Base-by-base conservation (phyloP, 2,888 invertebrate species). In the Gandaritis pyraliata region DNA sequence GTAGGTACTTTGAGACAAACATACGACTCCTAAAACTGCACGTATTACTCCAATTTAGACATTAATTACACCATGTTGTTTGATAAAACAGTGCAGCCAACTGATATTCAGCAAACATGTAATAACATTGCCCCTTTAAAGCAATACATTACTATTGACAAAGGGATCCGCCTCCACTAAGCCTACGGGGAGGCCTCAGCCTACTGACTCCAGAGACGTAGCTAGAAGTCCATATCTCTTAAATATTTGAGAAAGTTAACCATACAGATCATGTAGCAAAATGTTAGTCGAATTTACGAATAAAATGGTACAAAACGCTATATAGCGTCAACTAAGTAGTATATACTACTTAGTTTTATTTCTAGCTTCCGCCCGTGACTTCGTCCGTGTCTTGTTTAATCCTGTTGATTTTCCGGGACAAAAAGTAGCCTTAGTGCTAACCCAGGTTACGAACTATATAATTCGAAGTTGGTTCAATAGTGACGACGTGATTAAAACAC, bases 61-160 rank as follows among this genome's bases (percentile, higher is more conserved):
- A 43, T 16, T 57, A 64, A 48, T 57, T 56, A 48, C 4, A 38
- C 48, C 13, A 48, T 63, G 56, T 64, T 64, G 45, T 64, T 57
- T 18, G 47, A 59, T 52, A 59, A 55, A 64, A 64, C 59, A 64
- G 36, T 56, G 52, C 56, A 55, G 41, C 43, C 30, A 53, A 30
- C 59, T 56, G 59, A 59, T 61, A 60, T 56, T 48, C 39, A 23
- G 52, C 52, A 60, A 53, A 59, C 59, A 56, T 59, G 61, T 61
- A 68, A 66, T 66, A 66, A 68, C 58, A 68, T 56, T 55, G 58
- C 49, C 61, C 60, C 58, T 61, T 60, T 64, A 55, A 46, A 69
- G 61, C 64, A 58, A 64, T 67, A 64, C 67, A 67, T 69, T 66
- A 66, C 65, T 64, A 64, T 69, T 66, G 69, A 69, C 65, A 66